These are phyloP conservation scores for Bembecia ichneumoniformis DNA, from an alignment of 2,888 invertebrate genomes.

Conservation along the genomic window DNA sequence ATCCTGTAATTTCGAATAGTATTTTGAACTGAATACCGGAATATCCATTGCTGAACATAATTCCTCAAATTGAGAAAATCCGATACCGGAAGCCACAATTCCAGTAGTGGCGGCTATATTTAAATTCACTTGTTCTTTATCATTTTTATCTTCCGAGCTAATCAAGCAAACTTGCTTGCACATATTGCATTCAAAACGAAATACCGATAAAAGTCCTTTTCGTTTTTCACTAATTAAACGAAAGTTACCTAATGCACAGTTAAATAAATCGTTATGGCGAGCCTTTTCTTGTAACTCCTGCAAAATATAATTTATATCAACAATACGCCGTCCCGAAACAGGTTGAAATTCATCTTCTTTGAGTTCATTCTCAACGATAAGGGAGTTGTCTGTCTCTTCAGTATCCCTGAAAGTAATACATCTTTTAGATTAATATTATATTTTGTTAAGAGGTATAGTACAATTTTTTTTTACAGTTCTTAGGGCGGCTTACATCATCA, in stretches of 20 bases:
- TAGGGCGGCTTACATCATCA: too few relatives aligned
- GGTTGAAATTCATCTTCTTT: too few relatives aligned
- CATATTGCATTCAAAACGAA: constrained; percentile 3
- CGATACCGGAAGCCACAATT: not conserved
- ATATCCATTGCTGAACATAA: not conserved
- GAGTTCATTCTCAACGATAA: too few relatives aligned
- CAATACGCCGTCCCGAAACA: constrained; percentile 1
- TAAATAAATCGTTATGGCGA: constrained; percentile 1
- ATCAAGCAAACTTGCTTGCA: too few relatives aligned
- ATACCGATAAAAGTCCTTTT: constrained; percentile 1
- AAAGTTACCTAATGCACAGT: constrained; percentile 2
- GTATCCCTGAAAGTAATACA: too few relatives aligned
- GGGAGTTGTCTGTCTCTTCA: too few relatives aligned
- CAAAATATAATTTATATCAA: constrained; percentile 1
- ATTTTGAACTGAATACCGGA: not conserved
- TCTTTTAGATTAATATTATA: too few relatives aligned
- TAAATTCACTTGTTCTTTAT: not conserved
- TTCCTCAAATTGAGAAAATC: not conserved
- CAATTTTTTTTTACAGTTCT: too few relatives aligned
- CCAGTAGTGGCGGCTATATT: not conserved
- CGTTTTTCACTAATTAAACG: constrained; percentile 1
- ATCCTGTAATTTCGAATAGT: not conserved
- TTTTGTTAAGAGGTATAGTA: too few relatives aligned
- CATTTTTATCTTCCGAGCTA: constrained; percentile 4
- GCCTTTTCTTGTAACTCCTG: constrained; percentile 2